Evolutionary conservation across 2,888 invertebrate genomes (phyloP), one percentile per base, ranked within the genome.

Genomic region (Phyto melanocephala): DNA sequence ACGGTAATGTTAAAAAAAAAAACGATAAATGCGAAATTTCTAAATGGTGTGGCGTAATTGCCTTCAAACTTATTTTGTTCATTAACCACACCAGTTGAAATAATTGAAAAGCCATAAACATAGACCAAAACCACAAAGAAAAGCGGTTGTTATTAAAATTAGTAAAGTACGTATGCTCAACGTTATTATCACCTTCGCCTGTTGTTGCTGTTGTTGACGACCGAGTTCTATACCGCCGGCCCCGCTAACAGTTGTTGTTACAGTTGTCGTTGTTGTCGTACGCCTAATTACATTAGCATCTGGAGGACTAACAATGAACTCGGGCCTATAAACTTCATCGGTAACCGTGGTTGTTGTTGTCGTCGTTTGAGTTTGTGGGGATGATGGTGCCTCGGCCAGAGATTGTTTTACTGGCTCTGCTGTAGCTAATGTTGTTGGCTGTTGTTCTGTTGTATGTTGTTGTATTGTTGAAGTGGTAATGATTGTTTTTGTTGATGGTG

Each of bases 151-250:
- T 86, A 90, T 86, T 87, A 90, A 84, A 87, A 88, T 86, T 87
- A 90, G 82, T 87, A 90, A 88, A 85, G 88, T 87, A 89, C 89
- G 90, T 85, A 89, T 87, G 87, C 89, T 90, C 88, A 90, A 88
- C 87, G 88, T 89, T 88, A 91, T 90, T 87, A 90, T 90, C 90
- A 90, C 90, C 91, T 90, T 90, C 90, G 90, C 89, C 87, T 88
- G 87, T 85, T 88, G 86, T 84, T 85, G 85, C 84, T 80, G 82
- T 80, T 84, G 86, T 52, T 84, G 86, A 74, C 65, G 50, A 47
- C 24, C 58, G 52, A 60, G 58, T 65, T 47, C 28, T 28, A 60
- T 5, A 40, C 79, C 65, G 7, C 79, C 65, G 10, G 78, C 40
- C 60, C 83, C 86, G 77, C 83, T 84, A 20, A 83, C 86, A 78